phyloP scores from a whole-genome alignment of 1,140 invertebrate genomes.

The Ceratoteleas bidentatus region DNA sequence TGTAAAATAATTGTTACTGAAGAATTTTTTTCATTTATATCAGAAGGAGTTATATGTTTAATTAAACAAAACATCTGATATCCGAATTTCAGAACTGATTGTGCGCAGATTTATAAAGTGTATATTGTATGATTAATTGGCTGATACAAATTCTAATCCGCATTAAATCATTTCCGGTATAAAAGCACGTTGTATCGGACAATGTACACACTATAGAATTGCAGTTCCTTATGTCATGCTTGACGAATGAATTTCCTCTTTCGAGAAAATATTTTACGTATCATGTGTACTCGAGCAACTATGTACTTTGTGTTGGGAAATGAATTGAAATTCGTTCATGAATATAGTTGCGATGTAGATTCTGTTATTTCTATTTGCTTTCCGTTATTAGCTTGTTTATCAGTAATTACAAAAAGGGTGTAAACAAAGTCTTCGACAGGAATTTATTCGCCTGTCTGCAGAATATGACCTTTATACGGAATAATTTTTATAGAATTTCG shows the following conservation, averaged over 20 bases:
- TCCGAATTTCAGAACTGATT: not conserved
- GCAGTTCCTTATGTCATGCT: conserved; percentile 27
- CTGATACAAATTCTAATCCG: not conserved
- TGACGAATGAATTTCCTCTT: conserved; percentile 42
- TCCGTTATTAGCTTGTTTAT: conserved; percentile 1
- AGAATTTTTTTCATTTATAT: too few species aligned
- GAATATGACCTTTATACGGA: too few species aligned
- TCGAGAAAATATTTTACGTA: conserved; percentile 25
- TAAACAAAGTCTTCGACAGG: too few species aligned
- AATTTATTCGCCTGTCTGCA: too few species aligned
- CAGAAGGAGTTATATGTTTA: too few species aligned
- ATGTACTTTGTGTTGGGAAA: conserved; percentile 16
- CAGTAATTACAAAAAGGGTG: not conserved
- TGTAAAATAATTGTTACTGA: too few species aligned
- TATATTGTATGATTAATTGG: not conserved
- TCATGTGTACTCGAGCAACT: conserved; percentile 22
- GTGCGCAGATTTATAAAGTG: not conserved
- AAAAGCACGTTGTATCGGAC: conserved; percentile 7
- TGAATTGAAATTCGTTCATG: conserved; percentile 19
- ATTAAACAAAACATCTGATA: too few species aligned
- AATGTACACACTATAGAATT: conserved; percentile 11
- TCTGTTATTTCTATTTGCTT: conserved; percentile 18
- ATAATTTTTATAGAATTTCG: too few species aligned
- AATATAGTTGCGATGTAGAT: conserved; percentile 6
- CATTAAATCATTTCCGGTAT: not conserved